These are phyloP conservation scores for Ischnura elegans DNA, from an alignment of 2,888 invertebrate species.

Conservation along the genomic window DNA sequence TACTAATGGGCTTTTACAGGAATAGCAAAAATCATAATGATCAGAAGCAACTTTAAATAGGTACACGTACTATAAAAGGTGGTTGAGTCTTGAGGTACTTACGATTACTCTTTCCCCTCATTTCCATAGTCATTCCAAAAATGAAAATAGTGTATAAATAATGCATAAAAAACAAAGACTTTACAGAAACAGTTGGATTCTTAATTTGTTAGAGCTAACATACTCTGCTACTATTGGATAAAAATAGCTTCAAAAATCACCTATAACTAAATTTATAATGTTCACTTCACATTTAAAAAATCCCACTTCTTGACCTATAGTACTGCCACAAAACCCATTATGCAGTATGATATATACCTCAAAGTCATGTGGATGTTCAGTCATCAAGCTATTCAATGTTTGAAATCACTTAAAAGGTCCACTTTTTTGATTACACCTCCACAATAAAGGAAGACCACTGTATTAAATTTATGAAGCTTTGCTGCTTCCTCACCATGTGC, in stretches of 20 bases:
- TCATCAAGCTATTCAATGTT: conserved; percentile 33
- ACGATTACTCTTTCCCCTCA: not conserved
- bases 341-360: conserved; percentile 39
- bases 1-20: too few species aligned
- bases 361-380: conserved; percentile 10
- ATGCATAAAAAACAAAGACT: conserved; percentile 5
- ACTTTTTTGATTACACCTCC: conserved; percentile 58
- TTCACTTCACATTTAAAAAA: conserved; percentile 49
- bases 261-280: conserved; percentile 60
- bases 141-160: not conserved
- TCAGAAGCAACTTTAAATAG: not conserved
- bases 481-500: not conserved
- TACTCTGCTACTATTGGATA: conserved; percentile 35
- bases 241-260: conserved; percentile 65
- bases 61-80: not conserved
- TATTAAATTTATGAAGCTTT: not conserved
- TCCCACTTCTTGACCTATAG: conserved; percentile 58
- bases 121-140: not conserved
- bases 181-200: conserved; percentile 12
- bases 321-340: conserved; percentile 11
- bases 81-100: not conserved
- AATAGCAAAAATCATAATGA: not conserved
- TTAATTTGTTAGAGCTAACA: conserved; percentile 39
- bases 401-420: conserved; percentile 62
- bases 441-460: conserved; percentile 10